Base-by-base conservation (phyloP, 2,797 vertebrate genomes). In the Molothrus ater region DNA sequence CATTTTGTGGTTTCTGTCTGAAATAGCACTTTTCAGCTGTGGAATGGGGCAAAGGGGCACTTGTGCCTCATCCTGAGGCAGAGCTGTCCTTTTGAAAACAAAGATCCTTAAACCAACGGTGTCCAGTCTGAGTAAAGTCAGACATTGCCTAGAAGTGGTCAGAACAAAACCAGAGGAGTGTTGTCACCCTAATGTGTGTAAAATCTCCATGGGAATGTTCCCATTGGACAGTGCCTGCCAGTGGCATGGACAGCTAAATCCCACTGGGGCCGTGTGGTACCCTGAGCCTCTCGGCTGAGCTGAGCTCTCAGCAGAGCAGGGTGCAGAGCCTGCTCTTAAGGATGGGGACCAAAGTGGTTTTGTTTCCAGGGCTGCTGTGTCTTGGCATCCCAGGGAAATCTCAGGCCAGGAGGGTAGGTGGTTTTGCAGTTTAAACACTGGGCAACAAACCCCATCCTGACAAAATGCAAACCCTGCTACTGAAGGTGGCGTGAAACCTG, bases 391-490 rank as follows among this genome's bases (percentile, higher is more conserved):
- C 26, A 54, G 51, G 28, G 31, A 57, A n/a, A 43, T 54, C 21
- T 56, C 0, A 1, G 22, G 17, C 14, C 0, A 3, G 7, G 45
- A 56, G 38, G 24, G 12, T 65, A 19, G 6, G 0, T 53, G 1
- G 2, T 40, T 78, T 61, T 65, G 28, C 36, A 17, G 12, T 69
- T 65, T 13, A 38, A 72, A 50, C 22, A 17, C 9, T 25, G 26
- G 20, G 12, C 6, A 13, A 9, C 34, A 54, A 79, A 63, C 32
- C 17, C 47, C 16, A 25, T 32, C 25, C 21, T 2, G 2, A n/a
- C 11, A 65, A 89, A 82, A 75, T 61, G 50, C 17, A 79, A 72
- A 12, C 38, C 28, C 21, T 59, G 56, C 16, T 2, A 0, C 21
- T 47, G 40, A 70, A 73, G 36, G 42, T 17, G 43, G 22, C 0